Percentiles rank a stretch among this genome's conserved stretches.
Evolutionary conservation across 1,140 invertebrate species (phyloP).

Genomic region (Manduca sexta): DNA sequence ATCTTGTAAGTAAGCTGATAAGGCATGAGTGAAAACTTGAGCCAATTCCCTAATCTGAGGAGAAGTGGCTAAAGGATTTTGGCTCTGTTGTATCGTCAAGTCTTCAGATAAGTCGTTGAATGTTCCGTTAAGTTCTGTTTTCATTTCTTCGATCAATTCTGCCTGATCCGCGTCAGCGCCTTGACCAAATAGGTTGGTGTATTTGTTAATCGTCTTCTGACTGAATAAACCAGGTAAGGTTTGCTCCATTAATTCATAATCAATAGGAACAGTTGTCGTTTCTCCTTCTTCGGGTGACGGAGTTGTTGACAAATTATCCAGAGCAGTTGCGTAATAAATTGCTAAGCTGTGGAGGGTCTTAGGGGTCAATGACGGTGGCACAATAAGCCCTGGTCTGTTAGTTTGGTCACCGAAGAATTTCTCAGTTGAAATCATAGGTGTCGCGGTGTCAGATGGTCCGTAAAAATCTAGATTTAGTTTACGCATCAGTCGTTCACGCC

Average conservation of each 20-base stretch:
- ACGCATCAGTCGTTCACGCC: slow-evolving; percentile 50
- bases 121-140: slow-evolving; percentile 57
- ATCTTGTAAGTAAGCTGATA: slow-evolving; percentile 87
- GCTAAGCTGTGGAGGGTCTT: slow-evolving; percentile 84
- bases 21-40: slow-evolving; percentile 86
- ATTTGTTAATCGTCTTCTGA: slow-evolving; percentile 75
- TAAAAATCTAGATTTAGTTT: slow-evolving; percentile 47
- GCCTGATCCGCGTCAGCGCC: slow-evolving; percentile 48
- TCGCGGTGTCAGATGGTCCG: slow-evolving; percentile 33
- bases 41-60: slow-evolving; percentile 84
- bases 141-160: slow-evolving; percentile 50
- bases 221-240: slow-evolving; percentile 71
- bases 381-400: slow-evolving; percentile 75
- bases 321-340: slow-evolving; percentile 82
- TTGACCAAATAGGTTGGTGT: slow-evolving; percentile 74
- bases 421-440: slow-evolving; percentile 30
- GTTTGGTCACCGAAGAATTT: slow-evolving; percentile 52
- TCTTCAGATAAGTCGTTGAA: slow-evolving; percentile 74
- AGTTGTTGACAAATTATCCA: slow-evolving; percentile 75
- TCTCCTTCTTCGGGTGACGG: slow-evolving; percentile 53
- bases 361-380: slow-evolving; percentile 81
- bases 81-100: slow-evolving; percentile 76
- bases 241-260: slow-evolving; percentile 52
- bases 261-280: slow-evolving; percentile 41
- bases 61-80: slow-evolving; percentile 73